Evolutionary conservation across 2,113 vertebrate genomes (phyloP).

Genomic region (Protobothrops mucrosquamatus): DNA sequence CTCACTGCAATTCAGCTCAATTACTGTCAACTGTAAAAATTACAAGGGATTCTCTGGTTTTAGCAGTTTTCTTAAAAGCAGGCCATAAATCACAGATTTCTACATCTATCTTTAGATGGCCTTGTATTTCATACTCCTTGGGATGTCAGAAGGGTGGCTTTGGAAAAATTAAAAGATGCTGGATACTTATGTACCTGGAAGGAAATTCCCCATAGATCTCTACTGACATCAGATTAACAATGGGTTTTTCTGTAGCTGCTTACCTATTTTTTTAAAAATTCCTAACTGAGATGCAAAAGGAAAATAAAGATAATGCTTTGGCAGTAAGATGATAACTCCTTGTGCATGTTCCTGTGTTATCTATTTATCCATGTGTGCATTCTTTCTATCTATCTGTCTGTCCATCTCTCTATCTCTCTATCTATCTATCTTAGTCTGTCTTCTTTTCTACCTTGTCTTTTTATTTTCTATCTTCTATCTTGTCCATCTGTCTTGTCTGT

Average conservation of each 20-base stretch:
- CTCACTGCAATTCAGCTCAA: constrained; percentile 1
- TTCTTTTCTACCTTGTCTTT: too few relatives aligned
- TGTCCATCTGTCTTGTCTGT: too few relatives aligned
- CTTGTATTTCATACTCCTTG: not conserved
- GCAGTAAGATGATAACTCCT: not conserved
- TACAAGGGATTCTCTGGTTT: constrained; percentile 1
- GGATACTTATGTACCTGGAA: not conserved
- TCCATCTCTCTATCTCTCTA: too few relatives aligned
- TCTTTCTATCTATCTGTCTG: too few relatives aligned
- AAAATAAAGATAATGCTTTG: not conserved
- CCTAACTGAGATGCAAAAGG: not conserved
- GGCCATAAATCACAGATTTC: not conserved
- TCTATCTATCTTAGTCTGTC: too few relatives aligned
- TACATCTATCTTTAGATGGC: not conserved
- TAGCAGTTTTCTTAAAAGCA: not conserved
- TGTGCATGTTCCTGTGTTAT: not conserved
- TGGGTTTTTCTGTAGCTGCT: not conserved
- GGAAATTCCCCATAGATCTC: not conserved
- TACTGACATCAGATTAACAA: not conserved
- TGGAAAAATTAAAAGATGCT: not conserved
- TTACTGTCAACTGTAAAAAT: constrained; percentile 7
- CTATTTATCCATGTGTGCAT: not conserved
- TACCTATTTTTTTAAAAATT: not conserved
- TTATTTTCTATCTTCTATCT: too few relatives aligned
- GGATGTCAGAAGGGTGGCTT: not conserved